phyloP scores from a whole-genome alignment of 2,113 vertebrate species.

The Cairina moschata region DNA sequence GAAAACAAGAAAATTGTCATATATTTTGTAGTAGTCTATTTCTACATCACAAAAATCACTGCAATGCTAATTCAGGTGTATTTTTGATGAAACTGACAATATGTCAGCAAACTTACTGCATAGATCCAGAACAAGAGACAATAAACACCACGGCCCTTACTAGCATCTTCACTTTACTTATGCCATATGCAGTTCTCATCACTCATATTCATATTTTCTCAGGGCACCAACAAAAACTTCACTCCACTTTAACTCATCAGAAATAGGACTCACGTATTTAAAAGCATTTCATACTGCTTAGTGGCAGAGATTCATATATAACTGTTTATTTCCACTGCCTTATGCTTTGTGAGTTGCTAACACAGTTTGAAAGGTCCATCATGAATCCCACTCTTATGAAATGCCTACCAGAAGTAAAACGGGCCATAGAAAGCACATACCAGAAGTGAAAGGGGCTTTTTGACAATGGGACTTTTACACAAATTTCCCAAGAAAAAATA shows the following conservation, averaged over 20 bases:
- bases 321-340: background rate
- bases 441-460: background rate
- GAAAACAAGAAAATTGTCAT: background rate
- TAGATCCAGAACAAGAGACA: background rate
- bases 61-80: background rate
- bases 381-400: background rate
- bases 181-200: background rate
- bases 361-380: background rate
- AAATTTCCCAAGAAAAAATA: background rate
- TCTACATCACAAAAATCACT: background rate
- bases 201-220: background rate
- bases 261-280: background rate
- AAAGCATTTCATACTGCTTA: background rate
- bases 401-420: background rate
- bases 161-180: background rate
- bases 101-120: background rate
- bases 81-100: background rate
- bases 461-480: background rate
- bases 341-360: background rate
- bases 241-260: background rate
- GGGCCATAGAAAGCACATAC: background rate
- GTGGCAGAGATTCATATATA: no score
- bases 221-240: background rate
- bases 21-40: background rate
- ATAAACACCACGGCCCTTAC: rapidly evolving